Percentiles rank a stretch among this genome's conserved stretches.
These are phyloP conservation scores for Capricornis sumatraensis DNA, from an alignment of 2,113 vertebrate species.

Conservation along the genomic window DNA sequence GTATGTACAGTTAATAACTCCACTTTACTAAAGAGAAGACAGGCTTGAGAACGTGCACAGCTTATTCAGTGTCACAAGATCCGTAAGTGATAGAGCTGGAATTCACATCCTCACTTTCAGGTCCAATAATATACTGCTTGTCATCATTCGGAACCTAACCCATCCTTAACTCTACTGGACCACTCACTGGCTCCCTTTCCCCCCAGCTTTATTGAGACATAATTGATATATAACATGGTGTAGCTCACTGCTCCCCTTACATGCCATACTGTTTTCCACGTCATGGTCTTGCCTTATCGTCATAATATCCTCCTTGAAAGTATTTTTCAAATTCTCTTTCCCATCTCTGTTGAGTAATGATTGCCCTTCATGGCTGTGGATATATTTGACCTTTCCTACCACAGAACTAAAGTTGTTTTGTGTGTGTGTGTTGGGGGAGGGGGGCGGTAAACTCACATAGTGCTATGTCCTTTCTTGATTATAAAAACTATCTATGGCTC, in stretches of 20 bases:
- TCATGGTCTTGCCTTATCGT: neutral
- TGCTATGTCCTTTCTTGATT: neutral
- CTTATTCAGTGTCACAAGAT: neutral
- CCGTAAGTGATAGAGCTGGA: neutral
- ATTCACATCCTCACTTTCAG: neutral
- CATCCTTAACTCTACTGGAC: neutral
- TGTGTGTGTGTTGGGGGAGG: neutral
- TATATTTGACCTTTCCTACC: neutral
- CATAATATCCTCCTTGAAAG: neutral
- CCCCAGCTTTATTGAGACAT: neutral
- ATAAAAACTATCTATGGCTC: neutral
- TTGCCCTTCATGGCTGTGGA: neutral
- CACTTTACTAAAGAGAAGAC: neutral
- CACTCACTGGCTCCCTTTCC: neutral
- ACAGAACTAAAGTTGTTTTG: neutral
- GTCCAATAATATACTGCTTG: neutral
- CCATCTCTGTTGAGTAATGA: neutral
- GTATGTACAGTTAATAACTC: neutral
- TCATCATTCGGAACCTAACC: neutral
- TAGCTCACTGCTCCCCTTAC: neutral
- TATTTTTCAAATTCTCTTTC: neutral
- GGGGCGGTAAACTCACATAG: neutral
- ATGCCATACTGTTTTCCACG: neutral
- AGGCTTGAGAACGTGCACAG: neutral
- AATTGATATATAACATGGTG: neutral